Evolutionary conservation across 2,113 vertebrate genomes (phyloP).

Genomic region (Clupea harengus): DNA sequence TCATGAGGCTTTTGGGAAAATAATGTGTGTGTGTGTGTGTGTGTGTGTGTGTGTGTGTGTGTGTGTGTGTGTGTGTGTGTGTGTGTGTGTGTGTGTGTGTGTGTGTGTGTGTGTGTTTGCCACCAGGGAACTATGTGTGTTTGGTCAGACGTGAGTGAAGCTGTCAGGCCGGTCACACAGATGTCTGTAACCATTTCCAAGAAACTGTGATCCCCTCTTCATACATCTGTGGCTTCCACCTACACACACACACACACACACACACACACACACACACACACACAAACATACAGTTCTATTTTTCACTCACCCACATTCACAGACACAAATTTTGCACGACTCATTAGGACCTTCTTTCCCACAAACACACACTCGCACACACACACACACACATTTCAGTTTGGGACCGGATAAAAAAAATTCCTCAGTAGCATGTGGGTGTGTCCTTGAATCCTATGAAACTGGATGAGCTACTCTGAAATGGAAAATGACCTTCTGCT

Average conservation of each 20-base stretch:
- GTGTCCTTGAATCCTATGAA: no score
- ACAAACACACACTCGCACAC: neutral
- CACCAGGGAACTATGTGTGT: slow-evolving; percentile 23
- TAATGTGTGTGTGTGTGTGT: neutral
- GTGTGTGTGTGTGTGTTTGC: neutral
- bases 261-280: neutral
- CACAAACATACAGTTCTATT: neutral
- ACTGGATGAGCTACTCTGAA: no score
- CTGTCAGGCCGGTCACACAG: neutral
- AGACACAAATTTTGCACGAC: neutral
- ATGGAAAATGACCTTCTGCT: no score
- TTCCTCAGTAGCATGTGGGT: no score
- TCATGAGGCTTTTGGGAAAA: neutral
- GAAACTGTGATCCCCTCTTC: neutral
- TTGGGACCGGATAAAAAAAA: no score
- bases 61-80: neutral
- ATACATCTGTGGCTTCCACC: neutral
- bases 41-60: neutral
- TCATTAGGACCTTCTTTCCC: neutral
- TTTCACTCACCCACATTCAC: neutral
- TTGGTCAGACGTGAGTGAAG: slow-evolving; percentile 11
- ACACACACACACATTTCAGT: neutral
- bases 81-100: neutral
- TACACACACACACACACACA: neutral
- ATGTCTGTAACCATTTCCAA: slow-evolving; percentile 8